Evolutionary conservation across 2,797 vertebrate species (phyloP).

Genomic region (Toxotes lorentzi): DNA sequence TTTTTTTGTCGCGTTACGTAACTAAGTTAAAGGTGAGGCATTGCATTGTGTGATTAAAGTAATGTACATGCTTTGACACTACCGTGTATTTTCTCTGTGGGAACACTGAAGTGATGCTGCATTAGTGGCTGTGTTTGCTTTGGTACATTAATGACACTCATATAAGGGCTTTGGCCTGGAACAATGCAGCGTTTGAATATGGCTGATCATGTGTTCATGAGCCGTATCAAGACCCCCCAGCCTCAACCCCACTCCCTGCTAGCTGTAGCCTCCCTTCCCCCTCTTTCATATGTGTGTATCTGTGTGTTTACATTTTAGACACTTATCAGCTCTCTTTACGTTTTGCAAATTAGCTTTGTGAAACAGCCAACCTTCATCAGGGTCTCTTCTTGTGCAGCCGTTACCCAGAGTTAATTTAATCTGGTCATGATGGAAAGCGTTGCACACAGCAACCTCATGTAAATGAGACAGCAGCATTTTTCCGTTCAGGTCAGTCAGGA

Average conservation of each 20-base stretch:
- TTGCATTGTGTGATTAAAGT: slow-evolving; percentile 15
- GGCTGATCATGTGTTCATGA: slow-evolving; percentile 69
- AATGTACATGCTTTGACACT: neutral
- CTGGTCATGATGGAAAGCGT: neutral
- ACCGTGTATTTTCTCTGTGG: slow-evolving; percentile 12
- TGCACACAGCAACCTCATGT: neutral
- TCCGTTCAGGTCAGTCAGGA: slow-evolving; percentile 21
- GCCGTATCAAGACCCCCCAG: slow-evolving; percentile 39
- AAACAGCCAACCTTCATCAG: neutral
- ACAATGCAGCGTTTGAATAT: slow-evolving; percentile 71
- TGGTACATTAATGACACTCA: slow-evolving; percentile 55
- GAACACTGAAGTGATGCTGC: slow-evolving; percentile 5
- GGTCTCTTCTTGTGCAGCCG: neutral
- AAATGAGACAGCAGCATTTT: slow-evolving; percentile 25
- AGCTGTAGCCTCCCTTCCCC: slow-evolving; percentile 5
- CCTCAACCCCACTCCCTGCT: neutral
- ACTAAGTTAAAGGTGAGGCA: neutral
- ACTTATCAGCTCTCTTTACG: slow-evolving; percentile 13
- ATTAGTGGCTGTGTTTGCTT: slow-evolving; percentile 43
- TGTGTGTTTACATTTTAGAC: slow-evolving; percentile 30
- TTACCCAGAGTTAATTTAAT: slow-evolving; percentile 5
- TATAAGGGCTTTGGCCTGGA: slow-evolving; percentile 56
- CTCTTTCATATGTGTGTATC: neutral
- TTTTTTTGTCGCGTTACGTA: neutral
- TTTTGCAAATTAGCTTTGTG: slow-evolving; percentile 1